phyloP scores from a whole-genome alignment of 1,140 invertebrate genomes.

The Hypsibius dujardini region DNA sequence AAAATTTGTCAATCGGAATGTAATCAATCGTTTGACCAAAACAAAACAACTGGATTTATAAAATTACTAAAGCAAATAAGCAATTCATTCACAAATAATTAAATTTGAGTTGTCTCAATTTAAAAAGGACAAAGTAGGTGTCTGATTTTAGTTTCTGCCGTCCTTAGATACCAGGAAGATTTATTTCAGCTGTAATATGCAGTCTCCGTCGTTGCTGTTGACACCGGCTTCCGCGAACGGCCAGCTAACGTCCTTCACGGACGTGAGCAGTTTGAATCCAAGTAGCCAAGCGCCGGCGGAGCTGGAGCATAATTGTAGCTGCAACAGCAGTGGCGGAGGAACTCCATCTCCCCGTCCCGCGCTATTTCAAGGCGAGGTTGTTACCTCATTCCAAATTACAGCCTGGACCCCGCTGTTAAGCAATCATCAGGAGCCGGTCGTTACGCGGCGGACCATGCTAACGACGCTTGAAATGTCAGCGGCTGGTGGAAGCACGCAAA shows the following conservation, averaged over 20 bases:
- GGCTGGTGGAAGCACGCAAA: no score
- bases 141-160: no score
- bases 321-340: not conserved
- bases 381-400: constrained; percentile 4
- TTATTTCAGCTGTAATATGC: constrained; percentile 10
- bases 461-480: constrained; percentile 2
- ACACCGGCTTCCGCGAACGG: not conserved
- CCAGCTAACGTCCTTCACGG: not conserved
- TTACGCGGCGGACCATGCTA: not conserved
- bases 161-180: no score
- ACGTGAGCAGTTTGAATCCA: no score
- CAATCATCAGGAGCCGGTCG: not conserved
- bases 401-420: constrained; percentile 8
- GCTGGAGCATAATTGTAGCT: not conserved
- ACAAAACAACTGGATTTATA: no score
- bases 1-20: no score
- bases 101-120: no score
- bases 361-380: not conserved
- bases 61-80: no score
- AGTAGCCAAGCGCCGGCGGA: no score
- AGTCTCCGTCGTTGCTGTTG: not conserved
- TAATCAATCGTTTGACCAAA: no score
- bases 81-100: no score
- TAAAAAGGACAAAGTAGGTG: no score
- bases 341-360: not conserved